Conservation (phyloP, 2,888 invertebrate species). For the Ctenicera cuprea region DNA sequence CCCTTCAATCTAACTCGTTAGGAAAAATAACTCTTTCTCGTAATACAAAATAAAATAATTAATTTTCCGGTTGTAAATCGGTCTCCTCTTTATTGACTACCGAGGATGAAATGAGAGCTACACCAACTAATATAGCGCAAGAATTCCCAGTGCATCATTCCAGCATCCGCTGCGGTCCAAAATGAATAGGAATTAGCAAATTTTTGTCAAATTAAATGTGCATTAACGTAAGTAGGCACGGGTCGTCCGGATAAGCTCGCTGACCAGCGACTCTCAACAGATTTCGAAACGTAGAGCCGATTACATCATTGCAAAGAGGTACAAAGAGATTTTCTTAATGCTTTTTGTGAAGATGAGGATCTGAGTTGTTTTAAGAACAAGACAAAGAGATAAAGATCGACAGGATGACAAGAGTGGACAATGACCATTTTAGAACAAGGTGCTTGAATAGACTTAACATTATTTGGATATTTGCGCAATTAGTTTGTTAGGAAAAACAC, state of each 20-base stretch:
- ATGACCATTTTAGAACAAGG: neutral
- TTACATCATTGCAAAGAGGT: neutral
- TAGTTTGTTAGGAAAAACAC: too few species aligned
- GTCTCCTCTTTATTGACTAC: constrained; percentile 63
- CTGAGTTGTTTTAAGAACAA: constrained; percentile 21
- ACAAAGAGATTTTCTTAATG: neutral
- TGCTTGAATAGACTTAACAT: too few species aligned
- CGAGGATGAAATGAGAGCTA: constrained; percentile 63
- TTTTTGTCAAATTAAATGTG: constrained; percentile 71
- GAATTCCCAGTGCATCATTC: constrained; percentile 62
- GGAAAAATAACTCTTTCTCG: too few species aligned
- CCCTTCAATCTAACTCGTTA: too few species aligned
- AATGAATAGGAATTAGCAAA: constrained; percentile 71
- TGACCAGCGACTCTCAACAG: constrained; percentile 49
- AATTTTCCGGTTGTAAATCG: constrained; percentile 58
- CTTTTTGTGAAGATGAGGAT: neutral
- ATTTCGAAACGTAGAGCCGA: neutral
- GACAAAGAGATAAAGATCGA: constrained; percentile 1
- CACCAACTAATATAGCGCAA: constrained; percentile 66
- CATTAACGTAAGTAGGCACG: constrained; percentile 63
- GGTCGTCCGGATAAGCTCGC: constrained; percentile 45
- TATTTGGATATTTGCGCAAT: too few species aligned
- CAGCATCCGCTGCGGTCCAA: constrained; percentile 63
- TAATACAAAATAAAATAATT: constrained; percentile 20
- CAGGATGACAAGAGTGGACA: constrained; percentile 1